Evolutionary conservation across 2,797 vertebrate genomes (phyloP), one percentile per base, ranked within the genome.

Genomic region (Chaetophractus vellerosus): DNA sequence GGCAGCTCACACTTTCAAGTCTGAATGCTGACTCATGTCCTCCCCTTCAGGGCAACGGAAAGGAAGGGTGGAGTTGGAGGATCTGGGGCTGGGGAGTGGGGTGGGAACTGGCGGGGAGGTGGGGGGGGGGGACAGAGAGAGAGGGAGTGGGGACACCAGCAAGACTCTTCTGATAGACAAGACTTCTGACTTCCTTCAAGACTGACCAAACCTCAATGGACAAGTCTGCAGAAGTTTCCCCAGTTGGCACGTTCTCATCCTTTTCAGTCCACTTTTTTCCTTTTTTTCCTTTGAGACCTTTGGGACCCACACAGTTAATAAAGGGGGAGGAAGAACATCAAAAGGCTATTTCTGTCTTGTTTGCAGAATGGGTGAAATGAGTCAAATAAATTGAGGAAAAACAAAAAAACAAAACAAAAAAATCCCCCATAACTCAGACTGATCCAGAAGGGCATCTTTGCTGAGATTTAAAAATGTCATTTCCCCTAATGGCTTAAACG

Each of bases 1-100:
- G 36, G 33, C 94, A 86, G 91, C 91, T 98, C 96, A 98, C 48
- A 63, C 83, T 98, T 97, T 97, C 89, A 96, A 88, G 36, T 93
- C 81, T 84, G 75, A 76, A 86, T 97, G 88, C 96, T 98, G 96
- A 97, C 63, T 98, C 90, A 88, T 81, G 90, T 97, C 95, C 57
- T 97, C 63, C 88, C 91, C 96, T 96, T 33, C 91, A 89, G 88
- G 94, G 96, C 93, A 95, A 90, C 59, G 14, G 96, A 97, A 97
- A 97, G 91, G 87, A 97, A 96, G 87, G 96, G 97, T 93, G 96
- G 96, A 90, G 97, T 9, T 93, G 76, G 71, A 91, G 63, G 78
- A 80, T 86, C 84, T 74, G 83, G 85, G 88, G 45, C 41, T 79
- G 81, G 28, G 45, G 71, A 50, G 57, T 48, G 50, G 23, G 55